These are phyloP conservation scores for Amazona vittata DNA, from an alignment of 2,113 vertebrate species.

Conservation along the genomic window DNA sequence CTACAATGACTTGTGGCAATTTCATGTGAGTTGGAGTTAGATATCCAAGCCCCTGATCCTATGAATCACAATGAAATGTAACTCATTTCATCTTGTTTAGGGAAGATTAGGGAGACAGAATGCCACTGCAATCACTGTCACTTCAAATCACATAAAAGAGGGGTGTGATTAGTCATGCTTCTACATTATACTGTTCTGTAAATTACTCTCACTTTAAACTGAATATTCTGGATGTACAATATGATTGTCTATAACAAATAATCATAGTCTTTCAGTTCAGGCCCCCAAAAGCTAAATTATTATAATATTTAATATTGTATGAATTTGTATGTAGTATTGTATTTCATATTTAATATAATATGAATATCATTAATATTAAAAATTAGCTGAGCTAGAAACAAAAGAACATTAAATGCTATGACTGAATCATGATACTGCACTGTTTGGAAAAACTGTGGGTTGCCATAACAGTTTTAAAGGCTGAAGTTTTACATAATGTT, in stretches of 20 bases:
- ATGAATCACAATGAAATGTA: background rate
- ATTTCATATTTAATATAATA: background rate
- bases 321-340: background rate
- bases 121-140: constrained; percentile 3
- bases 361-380: constrained; percentile 16
- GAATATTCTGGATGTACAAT: background rate
- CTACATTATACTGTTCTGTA: background rate
- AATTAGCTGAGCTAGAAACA: background rate
- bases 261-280: background rate
- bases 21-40: background rate
- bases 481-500: background rate
- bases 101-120: background rate
- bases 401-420: background rate
- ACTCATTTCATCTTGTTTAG: background rate
- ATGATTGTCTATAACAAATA: background rate
- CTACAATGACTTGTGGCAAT: background rate
- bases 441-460: background rate
- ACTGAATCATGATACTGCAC: background rate
- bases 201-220: background rate
- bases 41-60: background rate
- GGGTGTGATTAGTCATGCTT: background rate
- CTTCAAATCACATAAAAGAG: constrained; percentile 21
- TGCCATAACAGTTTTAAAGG: constrained; percentile 9
- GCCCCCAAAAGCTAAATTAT: background rate
- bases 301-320: background rate